Evolutionary conservation across 2,888 invertebrate species (phyloP), one percentile per base, ranked within the genome.

Genomic region (Diplazon laetatorius): DNA sequence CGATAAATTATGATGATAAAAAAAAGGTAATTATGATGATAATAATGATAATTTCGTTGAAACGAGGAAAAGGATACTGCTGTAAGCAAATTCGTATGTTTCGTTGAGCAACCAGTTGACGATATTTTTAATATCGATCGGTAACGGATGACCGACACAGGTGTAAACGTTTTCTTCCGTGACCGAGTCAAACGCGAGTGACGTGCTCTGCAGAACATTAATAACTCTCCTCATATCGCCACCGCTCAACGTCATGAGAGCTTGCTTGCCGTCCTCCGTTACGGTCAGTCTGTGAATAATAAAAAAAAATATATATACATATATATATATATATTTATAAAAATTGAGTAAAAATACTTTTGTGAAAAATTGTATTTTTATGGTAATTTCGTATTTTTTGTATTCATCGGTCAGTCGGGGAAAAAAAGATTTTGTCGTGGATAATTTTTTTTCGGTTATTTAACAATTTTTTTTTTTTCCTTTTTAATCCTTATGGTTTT

Each of bases 171-270:
- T 96, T 83, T 96, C 95, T 91, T 98, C 98, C 25, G 95, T 96
- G 37, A 99, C 97, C 82, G 93, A 92, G 83, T 96, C 95, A 91
- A 96, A 98, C 1, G 99, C 98, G 91, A 99, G 95, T 92, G 97
- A 96, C 10, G 98, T 97, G 92, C 98, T 98, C 92, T 99, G 99
- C 62, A 99, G 92, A 20, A 99, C 96, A 92, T 99, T 99, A 20
- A 99, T 91, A 0, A 99, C 98, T 91, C 97, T 97, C 83, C 99
- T 94, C 99, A 99, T 99, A 91, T 99, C 99, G 10, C 99, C 99
- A 75, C 96, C 96, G 0, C 98, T 96, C 1, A 99, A 92, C 0
- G 96, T 95, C 80, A 99, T 93, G 3, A 99, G 91, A 0, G 99
- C 98, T 83, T 96, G 94, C 89, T 96, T 95, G 0, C 99, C 99